Base-by-base conservation (phyloP, 2,888 invertebrate species). In the Dioctria linearis region DNA sequence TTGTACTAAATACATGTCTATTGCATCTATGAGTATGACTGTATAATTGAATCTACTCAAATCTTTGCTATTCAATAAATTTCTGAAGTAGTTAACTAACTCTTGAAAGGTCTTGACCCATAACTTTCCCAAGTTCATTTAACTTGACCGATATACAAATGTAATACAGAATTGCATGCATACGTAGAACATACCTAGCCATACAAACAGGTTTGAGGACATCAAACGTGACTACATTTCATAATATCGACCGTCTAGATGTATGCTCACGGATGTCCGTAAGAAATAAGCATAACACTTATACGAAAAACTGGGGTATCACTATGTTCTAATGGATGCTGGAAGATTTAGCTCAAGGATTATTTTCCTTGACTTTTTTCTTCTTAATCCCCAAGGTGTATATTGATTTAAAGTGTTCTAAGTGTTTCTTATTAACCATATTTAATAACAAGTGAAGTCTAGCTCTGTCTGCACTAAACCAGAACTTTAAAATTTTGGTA, bases 61-160 rank as follows among this genome's bases (percentile, higher is more conserved):
- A 4, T 54, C 11, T 54, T 3, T 54, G 54, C 3, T 54, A 4
- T 54, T 4, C 4, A 54, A 54, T 54, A 54, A 54, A 11, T 54
- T 69, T 51, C 69, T 11, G 39, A 39, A 51, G 49, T 43, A 37
- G 49, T 25, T 25, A 39, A 69, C 69, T 25, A 25, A 69, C 69
- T 69, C 49, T 69, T n/a, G 11, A 69, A 69, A 69, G 69, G 69
- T 51, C 69, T 69, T 69, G 69, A 69, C 69, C 51, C 11, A 69
- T 51, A 69, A 69, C 37, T 69, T 69, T 51, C 9, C n/a, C 4
- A 51, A 51, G 69, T 69, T 69, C 49, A 69, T 69, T 69, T 69
- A 69, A 69, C 54, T 69, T 49, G 69, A 37, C 11, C 54, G 11
- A 2, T n/a, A 11, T 54, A 11, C 11, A 25, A 25, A 25, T 25